phyloP scores from a whole-genome alignment of 2,113 vertebrate species.

The Nycticorax nycticorax region DNA sequence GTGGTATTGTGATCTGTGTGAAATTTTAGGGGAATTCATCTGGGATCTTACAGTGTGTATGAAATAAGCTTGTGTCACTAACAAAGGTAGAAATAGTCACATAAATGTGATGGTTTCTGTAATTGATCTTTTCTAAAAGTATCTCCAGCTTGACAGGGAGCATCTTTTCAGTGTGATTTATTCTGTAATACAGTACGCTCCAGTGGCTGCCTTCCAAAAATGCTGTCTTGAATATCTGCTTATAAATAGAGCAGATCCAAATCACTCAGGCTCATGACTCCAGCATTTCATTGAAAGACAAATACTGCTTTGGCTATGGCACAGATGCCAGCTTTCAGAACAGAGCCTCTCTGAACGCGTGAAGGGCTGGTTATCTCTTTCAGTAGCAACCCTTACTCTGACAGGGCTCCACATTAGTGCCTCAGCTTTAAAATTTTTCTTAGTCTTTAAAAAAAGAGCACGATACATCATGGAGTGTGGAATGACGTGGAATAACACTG shows the following conservation, averaged over 20 bases:
- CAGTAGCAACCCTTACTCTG: not conserved
- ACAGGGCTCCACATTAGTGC: not conserved
- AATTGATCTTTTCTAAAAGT: constrained; percentile 42
- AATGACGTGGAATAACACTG: not conserved
- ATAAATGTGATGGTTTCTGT: constrained; percentile 46
- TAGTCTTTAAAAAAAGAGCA: not conserved
- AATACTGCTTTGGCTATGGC: not conserved
- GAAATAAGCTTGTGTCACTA: constrained; percentile 18
- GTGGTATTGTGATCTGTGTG: not conserved
- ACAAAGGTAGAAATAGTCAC: constrained; percentile 21
- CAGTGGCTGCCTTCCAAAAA: constrained; percentile 51
- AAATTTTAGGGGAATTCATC: constrained; percentile 16
- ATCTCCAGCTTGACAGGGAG: constrained; percentile 26
- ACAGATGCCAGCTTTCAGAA: not conserved
- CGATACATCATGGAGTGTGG: not conserved
- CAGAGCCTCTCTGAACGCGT: not conserved
- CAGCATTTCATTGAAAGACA: not conserved
- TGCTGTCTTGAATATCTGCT: not conserved
- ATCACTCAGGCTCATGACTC: not conserved
- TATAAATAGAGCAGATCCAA: constrained; percentile 7
- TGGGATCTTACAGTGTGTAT: not conserved
- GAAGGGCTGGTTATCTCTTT: not conserved
- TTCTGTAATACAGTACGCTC: constrained; percentile 35
- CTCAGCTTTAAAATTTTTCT: not conserved
- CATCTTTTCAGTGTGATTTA: constrained; percentile 53